A percentile compares a stretch with the other conserved stretches of the same genome.
Conservation (phyloP, 1,140 invertebrate species). For the Protaetia brevitarsis region DNA sequence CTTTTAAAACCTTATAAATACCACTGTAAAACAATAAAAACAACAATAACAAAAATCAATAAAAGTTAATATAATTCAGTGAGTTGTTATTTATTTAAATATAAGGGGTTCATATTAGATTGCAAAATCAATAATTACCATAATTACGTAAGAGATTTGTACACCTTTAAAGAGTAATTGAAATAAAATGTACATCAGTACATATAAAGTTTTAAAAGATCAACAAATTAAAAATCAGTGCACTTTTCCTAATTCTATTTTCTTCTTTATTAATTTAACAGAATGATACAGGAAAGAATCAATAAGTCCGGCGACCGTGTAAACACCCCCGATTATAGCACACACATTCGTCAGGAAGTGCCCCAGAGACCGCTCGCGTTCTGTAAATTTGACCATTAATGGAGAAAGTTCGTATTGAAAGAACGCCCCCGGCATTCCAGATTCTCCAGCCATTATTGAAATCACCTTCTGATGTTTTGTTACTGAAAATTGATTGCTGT, state of each 20-base stretch:
- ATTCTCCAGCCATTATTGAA: slow-evolving; percentile 66
- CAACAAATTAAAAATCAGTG: slow-evolving; percentile 50
- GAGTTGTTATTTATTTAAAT: too few species aligned
- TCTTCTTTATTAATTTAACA: slow-evolving; percentile 68
- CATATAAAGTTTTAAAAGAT: slow-evolving; percentile 4
- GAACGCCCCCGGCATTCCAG: slow-evolving; percentile 92
- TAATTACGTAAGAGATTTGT: too few species aligned
- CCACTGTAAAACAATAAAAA: neutral
- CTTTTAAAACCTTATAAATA: slow-evolving; percentile 6
- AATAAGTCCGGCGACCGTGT: slow-evolving; percentile 88
- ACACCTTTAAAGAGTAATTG: too few species aligned
- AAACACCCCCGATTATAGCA: slow-evolving; percentile 92
- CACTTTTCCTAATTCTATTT: slow-evolving; percentile 74
- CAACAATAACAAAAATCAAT: too few species aligned
- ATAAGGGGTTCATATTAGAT: too few species aligned
- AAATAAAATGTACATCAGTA: neutral
- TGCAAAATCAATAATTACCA: too few species aligned
- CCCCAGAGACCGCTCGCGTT: slow-evolving; percentile 83
- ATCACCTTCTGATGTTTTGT: slow-evolving; percentile 84
- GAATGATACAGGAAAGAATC: slow-evolving; percentile 86
- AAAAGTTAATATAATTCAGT: too few species aligned
- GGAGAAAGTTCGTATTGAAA: slow-evolving; percentile 97
- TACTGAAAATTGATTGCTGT: slow-evolving; percentile 94
- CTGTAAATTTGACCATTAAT: slow-evolving; percentile 94
- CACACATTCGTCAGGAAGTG: slow-evolving; percentile 94